Percentiles rank a stretch among this genome's conserved stretches.
Conservation (phyloP, 1,140 invertebrate species). For the Ganaspis sp. region DNA sequence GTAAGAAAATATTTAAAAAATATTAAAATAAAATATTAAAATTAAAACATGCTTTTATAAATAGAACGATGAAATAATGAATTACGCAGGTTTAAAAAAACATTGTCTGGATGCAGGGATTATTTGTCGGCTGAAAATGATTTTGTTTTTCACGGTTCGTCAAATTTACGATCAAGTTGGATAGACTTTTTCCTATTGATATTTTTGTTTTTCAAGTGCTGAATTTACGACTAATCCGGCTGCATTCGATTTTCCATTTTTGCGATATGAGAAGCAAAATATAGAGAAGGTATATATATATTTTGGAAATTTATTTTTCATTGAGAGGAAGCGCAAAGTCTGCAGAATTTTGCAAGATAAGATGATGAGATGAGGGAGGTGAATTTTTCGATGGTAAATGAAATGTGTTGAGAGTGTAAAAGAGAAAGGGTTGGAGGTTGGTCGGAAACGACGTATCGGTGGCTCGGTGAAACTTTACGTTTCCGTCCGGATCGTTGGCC, state of each 20-base stretch:
- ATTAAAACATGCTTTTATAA: too few species aligned
- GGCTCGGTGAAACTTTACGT: conserved; percentile 20
- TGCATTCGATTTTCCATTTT: not conserved
- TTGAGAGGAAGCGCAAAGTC: not conserved
- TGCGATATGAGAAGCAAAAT: not conserved
- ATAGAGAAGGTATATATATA: not conserved
- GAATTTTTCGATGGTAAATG: not conserved
- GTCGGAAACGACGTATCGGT: conserved; percentile 17
- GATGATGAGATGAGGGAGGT: not conserved
- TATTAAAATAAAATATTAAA: too few species aligned
- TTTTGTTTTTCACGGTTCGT: too few species aligned
- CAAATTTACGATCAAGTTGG: too few species aligned
- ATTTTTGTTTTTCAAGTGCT: not conserved
- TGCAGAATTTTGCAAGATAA: not conserved
- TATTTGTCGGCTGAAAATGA: too few species aligned
- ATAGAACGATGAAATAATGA: too few species aligned
- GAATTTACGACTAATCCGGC: not conserved
- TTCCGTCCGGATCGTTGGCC: conserved; percentile 4
- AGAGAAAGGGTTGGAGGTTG: not conserved
- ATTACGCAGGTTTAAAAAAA: too few species aligned
- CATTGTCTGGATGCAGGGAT: too few species aligned
- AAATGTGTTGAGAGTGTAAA: not conserved
- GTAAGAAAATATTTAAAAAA: too few species aligned
- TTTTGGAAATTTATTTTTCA: not conserved
- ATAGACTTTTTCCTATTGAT: not conserved